Percentiles rank a stretch among this genome's conserved stretches.
Evolutionary conservation across 2,797 vertebrate species (phyloP).

Genomic region (Lophotriccus pileatus): DNA sequence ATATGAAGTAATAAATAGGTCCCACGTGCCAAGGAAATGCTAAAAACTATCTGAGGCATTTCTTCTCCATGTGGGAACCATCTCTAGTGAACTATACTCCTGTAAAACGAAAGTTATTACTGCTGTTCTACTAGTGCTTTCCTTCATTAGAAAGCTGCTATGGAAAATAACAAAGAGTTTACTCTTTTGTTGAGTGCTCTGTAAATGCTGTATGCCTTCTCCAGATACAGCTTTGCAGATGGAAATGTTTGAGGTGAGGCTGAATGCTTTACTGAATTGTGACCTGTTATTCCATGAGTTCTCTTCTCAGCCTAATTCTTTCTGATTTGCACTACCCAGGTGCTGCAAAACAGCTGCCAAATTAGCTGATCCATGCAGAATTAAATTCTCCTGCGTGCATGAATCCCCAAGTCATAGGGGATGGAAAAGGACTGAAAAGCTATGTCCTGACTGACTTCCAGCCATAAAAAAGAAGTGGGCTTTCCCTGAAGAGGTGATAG

Average conservation of each 20-base stretch:
- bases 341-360: conserved; percentile 20
- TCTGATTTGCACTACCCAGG: conserved; percentile 10
- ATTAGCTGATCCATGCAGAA: background rate
- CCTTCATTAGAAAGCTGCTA: conserved; percentile 59
- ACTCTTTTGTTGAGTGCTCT: conserved; percentile 41
- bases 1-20: conserved; percentile 67
- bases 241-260: conserved; percentile 19
- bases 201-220: conserved; percentile 28
- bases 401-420: background rate
- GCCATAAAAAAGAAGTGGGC: background rate
- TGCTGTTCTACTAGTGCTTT: conserved; percentile 57
- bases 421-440: background rate
- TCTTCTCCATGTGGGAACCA: conserved; percentile 68
- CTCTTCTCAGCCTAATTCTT: background rate
- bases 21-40: conserved; percentile 57
- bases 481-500: background rate
- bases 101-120: conserved; percentile 38
- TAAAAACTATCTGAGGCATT: conserved; percentile 40
- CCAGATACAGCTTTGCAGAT: conserved; percentile 26
- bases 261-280: conserved; percentile 19
- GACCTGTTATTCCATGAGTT: background rate
- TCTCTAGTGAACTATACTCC: conserved; percentile 44
- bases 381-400: background rate
- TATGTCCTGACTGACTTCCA: background rate
- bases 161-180: conserved; percentile 47